These are phyloP conservation scores for Trinorchestia longiramus DNA, from an alignment of 1,140 invertebrate species.

Conservation along the genomic window DNA sequence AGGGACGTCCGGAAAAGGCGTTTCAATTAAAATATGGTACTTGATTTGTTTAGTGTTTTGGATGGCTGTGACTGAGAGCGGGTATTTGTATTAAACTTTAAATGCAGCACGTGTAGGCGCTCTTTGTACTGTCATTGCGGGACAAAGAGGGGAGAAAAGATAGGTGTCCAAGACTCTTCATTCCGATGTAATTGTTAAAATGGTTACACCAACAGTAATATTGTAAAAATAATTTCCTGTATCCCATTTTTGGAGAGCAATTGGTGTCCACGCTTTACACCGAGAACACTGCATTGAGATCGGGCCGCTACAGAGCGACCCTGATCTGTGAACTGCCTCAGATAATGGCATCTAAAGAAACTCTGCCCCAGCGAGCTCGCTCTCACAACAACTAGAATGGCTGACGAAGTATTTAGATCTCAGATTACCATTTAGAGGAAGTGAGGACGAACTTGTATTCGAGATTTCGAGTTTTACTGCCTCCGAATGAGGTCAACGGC, in stretches of 20 bases:
- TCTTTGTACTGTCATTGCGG: background rate
- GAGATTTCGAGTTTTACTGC: background rate
- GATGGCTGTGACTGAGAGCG: background rate
- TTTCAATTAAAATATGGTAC: background rate
- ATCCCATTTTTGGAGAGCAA: background rate
- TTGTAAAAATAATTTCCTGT: background rate
- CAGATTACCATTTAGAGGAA: background rate
- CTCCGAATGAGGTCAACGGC: background rate
- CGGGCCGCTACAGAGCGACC: background rate
- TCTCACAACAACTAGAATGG: background rate
- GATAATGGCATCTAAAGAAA: background rate
- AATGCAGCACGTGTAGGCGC: background rate
- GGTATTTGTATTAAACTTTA: background rate
- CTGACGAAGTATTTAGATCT: background rate
- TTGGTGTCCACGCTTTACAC: background rate
- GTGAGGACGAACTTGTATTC: background rate
- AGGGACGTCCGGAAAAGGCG: background rate
- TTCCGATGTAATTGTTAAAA: background rate
- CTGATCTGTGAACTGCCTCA: conserved; percentile 30
- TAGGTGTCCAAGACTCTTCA: background rate
- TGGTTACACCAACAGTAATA: background rate
- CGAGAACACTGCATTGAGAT: background rate
- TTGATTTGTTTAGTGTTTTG: background rate
- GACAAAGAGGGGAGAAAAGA: background rate
- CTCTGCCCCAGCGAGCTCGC: background rate